phyloP scores from a whole-genome alignment of 2,797 vertebrate genomes.

The Danio kyathit region DNA sequence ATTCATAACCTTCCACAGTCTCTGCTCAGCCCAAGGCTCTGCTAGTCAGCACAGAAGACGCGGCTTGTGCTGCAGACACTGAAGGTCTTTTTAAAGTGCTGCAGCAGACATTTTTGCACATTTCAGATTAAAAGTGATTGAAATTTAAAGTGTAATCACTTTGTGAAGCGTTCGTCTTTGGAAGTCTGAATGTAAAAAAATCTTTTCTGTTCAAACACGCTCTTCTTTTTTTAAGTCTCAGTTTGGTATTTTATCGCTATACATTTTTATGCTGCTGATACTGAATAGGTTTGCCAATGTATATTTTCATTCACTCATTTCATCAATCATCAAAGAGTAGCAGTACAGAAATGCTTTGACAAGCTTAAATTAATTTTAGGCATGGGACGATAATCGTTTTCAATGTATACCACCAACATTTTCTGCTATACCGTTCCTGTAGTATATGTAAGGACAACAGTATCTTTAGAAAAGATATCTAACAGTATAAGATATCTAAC shows the following conservation, averaged over 20 bases:
- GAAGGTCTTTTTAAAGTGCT: conserved; percentile 5
- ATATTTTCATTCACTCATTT: neutral
- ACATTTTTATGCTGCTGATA: conserved; percentile 7
- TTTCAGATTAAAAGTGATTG: conserved; percentile 15
- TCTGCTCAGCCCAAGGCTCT: conserved; percentile 22
- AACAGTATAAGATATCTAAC: too few species aligned
- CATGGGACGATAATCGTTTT: too few species aligned
- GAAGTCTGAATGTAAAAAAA: neutral
- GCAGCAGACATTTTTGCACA: conserved; percentile 14
- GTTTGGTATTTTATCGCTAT: conserved; percentile 18
- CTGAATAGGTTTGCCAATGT: neutral
- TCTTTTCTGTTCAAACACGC: conserved; percentile 4
- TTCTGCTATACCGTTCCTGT: too few species aligned
- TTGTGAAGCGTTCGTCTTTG: neutral
- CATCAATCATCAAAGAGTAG: too few species aligned
- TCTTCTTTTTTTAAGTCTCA: neutral
- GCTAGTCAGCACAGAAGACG: conserved; percentile 35
- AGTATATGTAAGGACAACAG: too few species aligned
- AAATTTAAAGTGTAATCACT: neutral
- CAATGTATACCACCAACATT: too few species aligned
- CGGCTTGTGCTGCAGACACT: conserved; percentile 7
- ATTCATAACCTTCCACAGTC: conserved; percentile 59
- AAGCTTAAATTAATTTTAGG: too few species aligned
- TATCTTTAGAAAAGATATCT: too few species aligned
- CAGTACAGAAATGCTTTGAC: too few species aligned